A percentile compares a stretch with the other conserved stretches of the same genome.
phyloP scores from a whole-genome alignment of 1,140 invertebrate genomes.

The Dendroctonus ponderosae region DNA sequence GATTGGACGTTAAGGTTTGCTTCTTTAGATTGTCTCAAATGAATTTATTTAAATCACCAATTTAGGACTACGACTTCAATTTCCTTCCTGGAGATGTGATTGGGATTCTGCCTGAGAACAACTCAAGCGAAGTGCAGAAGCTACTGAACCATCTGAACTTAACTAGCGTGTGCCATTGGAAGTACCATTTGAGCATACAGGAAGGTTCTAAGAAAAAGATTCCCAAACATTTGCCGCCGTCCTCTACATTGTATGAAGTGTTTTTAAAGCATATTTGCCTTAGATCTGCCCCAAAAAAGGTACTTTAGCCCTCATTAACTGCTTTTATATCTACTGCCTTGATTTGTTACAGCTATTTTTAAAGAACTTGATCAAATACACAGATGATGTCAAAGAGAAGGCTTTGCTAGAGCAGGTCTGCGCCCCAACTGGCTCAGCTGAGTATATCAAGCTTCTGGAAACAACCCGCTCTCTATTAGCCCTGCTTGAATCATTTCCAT shows the following conservation, averaged over 20 bases:
- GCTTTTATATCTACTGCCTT: slow-evolving; percentile 40
- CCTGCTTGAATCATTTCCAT: slow-evolving; percentile 63
- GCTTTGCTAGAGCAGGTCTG: slow-evolving; percentile 63
- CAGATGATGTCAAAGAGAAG: slow-evolving; percentile 61
- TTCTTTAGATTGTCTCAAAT: background rate
- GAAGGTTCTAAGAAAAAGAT: slow-evolving; percentile 43
- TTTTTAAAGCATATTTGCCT: slow-evolving; percentile 52
- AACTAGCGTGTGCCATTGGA: slow-evolving; percentile 22
- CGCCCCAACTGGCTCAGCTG: slow-evolving; percentile 62
- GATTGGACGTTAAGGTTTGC: slow-evolving; percentile 31
- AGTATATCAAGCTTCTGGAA: slow-evolving; percentile 62
- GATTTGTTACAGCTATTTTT: slow-evolving; percentile 57
- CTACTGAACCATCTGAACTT: slow-evolving; percentile 39
- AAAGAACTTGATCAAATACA: slow-evolving; percentile 59
- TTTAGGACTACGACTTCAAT: slow-evolving; percentile 30
- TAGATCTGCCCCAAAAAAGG: slow-evolving; percentile 53
- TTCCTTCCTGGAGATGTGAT: slow-evolving; percentile 46
- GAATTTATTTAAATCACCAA: slow-evolving; percentile 9
- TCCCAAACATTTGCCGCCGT: slow-evolving; percentile 51
- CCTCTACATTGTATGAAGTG: slow-evolving; percentile 49
- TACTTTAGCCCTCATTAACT: slow-evolving; percentile 42
- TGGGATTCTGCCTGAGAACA: slow-evolving; percentile 43
- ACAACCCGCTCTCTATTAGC: slow-evolving; percentile 62
- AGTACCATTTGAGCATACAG: slow-evolving; percentile 35
- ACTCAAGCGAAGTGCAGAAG: slow-evolving; percentile 38